Evolutionary conservation across 1,140 invertebrate genomes (phyloP).

Genomic region (Drosophila pallidifrons): DNA sequence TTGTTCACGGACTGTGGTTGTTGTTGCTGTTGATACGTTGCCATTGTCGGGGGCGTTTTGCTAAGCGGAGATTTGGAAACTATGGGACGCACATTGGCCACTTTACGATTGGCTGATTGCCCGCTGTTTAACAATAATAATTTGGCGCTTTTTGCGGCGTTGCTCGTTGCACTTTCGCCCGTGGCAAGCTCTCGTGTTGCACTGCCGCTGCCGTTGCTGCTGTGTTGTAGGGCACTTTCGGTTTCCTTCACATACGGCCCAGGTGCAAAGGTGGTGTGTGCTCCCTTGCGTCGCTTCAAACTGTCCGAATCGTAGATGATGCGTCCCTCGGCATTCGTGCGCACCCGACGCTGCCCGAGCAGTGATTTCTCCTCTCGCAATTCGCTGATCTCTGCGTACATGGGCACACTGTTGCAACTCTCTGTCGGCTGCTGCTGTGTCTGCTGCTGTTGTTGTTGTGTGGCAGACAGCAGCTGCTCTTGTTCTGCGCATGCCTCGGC

Average conservation of each 20-base stretch:
- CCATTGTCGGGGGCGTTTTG: conserved; percentile 48
- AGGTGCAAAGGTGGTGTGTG: conserved; percentile 93
- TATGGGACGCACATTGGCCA: conserved; percentile 83
- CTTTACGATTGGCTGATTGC: conserved; percentile 66
- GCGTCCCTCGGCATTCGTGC: conserved; percentile 94
- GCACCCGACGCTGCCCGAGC: conserved; percentile 87
- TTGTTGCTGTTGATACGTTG: conserved; percentile 47
- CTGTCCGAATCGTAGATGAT: conserved; percentile 96
- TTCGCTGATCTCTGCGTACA: conserved; percentile 83
- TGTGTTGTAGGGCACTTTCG: conserved; percentile 75
- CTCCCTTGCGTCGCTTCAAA: conserved; percentile 91
- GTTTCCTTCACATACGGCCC: conserved; percentile 91
- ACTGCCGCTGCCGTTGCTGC: conserved; percentile 26
- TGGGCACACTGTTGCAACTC: conserved; percentile 58
- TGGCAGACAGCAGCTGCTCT: conserved; percentile 21
- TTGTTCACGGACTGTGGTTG: neutral
- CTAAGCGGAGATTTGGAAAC: conserved; percentile 64
- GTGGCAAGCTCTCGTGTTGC: conserved; percentile 48
- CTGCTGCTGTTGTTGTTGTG: conserved; percentile 2
- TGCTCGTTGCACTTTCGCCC: conserved; percentile 70
- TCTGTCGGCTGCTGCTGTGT: neutral
- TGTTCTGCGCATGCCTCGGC: conserved; percentile 63
- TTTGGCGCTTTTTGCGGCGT: conserved; percentile 64
- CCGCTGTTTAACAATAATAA: conserved; percentile 66
- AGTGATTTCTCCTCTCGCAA: conserved; percentile 75